A percentile compares a stretch with the other conserved stretches of the same genome.
These are phyloP conservation scores for Taphrorychus bicolor DNA, from an alignment of 2,888 invertebrate genomes.

Conservation along the genomic window DNA sequence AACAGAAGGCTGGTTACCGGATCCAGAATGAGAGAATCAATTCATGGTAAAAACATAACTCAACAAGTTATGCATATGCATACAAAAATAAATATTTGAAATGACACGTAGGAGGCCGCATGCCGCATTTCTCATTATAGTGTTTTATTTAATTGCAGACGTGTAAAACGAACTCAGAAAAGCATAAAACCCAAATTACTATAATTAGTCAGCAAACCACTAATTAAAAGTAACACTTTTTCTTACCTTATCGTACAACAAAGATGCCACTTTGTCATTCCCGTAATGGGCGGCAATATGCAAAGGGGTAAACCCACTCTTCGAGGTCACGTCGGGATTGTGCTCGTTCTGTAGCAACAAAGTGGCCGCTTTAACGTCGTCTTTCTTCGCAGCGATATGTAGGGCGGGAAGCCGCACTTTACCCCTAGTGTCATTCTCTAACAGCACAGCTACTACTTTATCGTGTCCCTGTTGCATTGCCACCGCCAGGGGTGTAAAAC, in stretches of 20 bases:
- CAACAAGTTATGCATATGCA: too few relatives aligned
- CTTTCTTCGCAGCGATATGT: constrained; percentile 98
- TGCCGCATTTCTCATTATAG: too few relatives aligned
- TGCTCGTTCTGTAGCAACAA: constrained; percentile 91
- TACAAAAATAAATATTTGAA: too few relatives aligned
- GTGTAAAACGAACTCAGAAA: too few relatives aligned
- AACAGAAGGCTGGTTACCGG: too few relatives aligned
- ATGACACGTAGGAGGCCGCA: too few relatives aligned
- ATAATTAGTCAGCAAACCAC: too few relatives aligned
- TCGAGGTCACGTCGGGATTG: constrained; percentile 96
- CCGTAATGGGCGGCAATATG: constrained; percentile 99
- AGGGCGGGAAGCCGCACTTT: constrained; percentile 95
- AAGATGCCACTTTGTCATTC: constrained; percentile 74
- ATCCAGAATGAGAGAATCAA: too few relatives aligned
- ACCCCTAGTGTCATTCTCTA: constrained; percentile 96
- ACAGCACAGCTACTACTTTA: constrained; percentile 92
- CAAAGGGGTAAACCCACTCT: constrained; percentile 97
- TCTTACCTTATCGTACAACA: constrained; percentile 76
- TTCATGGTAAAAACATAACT: too few relatives aligned
- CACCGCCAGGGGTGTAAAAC: constrained; percentile 97
- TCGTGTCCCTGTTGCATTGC: constrained; percentile 99
- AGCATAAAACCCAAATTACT: too few relatives aligned
- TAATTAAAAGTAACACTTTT: too few relatives aligned
- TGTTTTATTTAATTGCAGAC: too few relatives aligned
- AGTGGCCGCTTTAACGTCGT: constrained; percentile 95